Evolutionary conservation across 1,140 invertebrate species (phyloP).

Genomic region (Eubasilissa regina): DNA sequence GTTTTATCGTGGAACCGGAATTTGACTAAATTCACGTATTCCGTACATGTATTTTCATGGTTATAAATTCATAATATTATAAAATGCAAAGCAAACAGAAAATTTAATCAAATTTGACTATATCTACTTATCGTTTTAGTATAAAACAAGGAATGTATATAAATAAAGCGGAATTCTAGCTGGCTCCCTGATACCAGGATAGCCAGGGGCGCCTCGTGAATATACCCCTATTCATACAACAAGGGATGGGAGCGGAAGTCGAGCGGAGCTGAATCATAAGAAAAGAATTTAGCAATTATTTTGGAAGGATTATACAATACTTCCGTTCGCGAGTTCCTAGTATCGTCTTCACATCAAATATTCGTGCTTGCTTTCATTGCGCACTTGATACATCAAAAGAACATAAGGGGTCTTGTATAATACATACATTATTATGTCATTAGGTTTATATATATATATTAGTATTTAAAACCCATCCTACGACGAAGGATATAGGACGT

Average conservation of each 20-base stretch:
- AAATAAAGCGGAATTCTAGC: conserved; percentile 11
- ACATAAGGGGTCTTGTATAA: no score
- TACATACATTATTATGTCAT: no score
- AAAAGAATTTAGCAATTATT: neutral
- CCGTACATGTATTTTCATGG: neutral
- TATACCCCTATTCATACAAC: neutral
- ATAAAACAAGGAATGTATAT: conserved; percentile 15
- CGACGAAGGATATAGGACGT: no score
- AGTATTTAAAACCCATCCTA: no score
- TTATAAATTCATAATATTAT: neutral
- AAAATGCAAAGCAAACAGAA: neutral
- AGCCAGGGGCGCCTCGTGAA: conserved; percentile 52
- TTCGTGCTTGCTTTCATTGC: no score
- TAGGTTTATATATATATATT: no score
- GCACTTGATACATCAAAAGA: no score
- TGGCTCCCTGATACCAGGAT: neutral
- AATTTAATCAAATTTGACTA: conserved; percentile 17
- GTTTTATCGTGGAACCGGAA: no score
- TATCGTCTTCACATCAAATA: no score
- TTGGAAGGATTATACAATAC: neutral
- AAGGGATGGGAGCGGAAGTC: neutral
- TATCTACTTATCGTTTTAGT: conserved; percentile 21
- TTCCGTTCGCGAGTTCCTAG: no score
- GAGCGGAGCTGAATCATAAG: no score
- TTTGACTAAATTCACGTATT: no score